Percentiles rank a stretch among this genome's conserved stretches.
These are phyloP conservation scores for Trichonephila clavipes DNA, from an alignment of 1,140 invertebrate genomes.

Conservation along the genomic window DNA sequence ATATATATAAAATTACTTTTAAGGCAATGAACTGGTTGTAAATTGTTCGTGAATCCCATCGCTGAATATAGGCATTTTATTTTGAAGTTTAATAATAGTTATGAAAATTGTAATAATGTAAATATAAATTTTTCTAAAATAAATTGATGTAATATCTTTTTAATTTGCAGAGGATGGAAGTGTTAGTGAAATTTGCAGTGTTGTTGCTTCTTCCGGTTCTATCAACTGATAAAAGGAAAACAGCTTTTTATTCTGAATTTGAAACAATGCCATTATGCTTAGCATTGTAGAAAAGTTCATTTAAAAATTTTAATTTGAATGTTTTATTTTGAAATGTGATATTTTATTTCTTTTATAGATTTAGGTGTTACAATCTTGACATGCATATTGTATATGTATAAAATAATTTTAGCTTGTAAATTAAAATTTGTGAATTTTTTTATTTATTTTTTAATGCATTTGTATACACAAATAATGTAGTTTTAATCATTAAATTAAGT, in stretches of 20 bases:
- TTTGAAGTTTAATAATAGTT: no score
- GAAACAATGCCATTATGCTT: neutral
- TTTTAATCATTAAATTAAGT: no score
- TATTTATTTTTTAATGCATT: neutral
- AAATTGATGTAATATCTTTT: no score
- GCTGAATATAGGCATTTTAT: no score
- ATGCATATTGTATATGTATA: neutral
- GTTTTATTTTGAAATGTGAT: neutral
- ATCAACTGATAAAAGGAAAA: neutral
- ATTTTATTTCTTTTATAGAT: neutral
- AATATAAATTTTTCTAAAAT: no score
- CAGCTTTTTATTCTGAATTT: neutral
- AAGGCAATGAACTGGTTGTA: no score
- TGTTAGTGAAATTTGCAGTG: slow-evolving; percentile 2
- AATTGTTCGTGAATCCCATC: no score
- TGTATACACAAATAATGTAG: no score
- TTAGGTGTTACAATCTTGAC: neutral
- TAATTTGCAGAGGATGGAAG: slow-evolving; percentile 31
- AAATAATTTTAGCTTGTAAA: neutral
- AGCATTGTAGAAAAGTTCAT: neutral
- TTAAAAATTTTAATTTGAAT: neutral
- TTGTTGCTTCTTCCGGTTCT: neutral
- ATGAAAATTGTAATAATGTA: no score
- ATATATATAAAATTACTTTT: no score
- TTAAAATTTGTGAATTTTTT: neutral